Conservation (phyloP, 2,797 vertebrate species). For the Phrynocephalus forsythii region DNA sequence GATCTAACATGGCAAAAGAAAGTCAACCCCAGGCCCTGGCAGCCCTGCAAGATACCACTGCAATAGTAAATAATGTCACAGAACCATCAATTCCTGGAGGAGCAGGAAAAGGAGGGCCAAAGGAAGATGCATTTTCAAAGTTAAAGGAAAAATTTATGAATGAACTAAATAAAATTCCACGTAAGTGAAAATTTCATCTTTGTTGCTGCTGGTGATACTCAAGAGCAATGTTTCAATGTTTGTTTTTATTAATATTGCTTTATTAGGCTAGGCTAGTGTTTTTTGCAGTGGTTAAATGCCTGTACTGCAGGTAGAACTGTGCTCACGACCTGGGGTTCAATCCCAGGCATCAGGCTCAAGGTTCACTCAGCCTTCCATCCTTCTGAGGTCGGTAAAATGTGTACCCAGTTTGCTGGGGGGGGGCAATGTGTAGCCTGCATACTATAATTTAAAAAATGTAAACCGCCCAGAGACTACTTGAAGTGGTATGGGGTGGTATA, state of each 20-base stretch:
- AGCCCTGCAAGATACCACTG: slow-evolving; percentile 85
- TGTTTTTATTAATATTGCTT: background rate
- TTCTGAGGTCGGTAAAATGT: too few species aligned
- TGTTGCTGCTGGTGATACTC: background rate
- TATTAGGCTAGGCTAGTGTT: background rate
- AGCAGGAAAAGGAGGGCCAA: slow-evolving; percentile 76
- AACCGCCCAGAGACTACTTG: too few species aligned
- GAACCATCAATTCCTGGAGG: slow-evolving; percentile 83
- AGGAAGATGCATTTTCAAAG: slow-evolving; percentile 94
- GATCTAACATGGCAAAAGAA: slow-evolving; percentile 87
- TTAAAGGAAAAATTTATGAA: slow-evolving; percentile 99
- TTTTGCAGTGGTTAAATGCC: background rate
- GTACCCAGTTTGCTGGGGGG: too few species aligned
- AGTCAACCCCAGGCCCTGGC: slow-evolving; percentile 91
- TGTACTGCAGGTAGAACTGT: too few species aligned
- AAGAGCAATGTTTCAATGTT: slow-evolving; percentile 13
- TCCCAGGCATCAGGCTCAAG: too few species aligned
- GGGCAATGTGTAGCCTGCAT: too few species aligned
- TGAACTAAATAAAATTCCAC: slow-evolving; percentile 95
- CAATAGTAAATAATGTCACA: slow-evolving; percentile 85
- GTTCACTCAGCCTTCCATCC: too few species aligned
- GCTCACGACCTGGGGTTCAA: too few species aligned
- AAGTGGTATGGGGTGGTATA: too few species aligned
- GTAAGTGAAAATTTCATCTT: slow-evolving; percentile 83
- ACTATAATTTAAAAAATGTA: too few species aligned